These are phyloP conservation scores for Pandion haliaetus DNA, from an alignment of 2,113 vertebrate genomes.

Conservation along the genomic window DNA sequence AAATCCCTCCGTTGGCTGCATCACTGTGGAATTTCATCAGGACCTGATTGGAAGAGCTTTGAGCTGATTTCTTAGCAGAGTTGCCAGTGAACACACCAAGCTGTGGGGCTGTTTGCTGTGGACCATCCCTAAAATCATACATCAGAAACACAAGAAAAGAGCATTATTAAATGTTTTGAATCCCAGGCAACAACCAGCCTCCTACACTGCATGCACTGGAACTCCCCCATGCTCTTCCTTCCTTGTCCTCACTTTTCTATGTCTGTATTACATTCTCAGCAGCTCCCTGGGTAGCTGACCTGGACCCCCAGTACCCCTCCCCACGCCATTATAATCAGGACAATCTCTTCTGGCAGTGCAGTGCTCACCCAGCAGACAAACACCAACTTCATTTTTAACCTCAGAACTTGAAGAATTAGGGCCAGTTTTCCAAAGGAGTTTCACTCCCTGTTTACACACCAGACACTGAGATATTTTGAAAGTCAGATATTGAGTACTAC, in stretches of 20 bases:
- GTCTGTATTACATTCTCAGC: fast-evolving
- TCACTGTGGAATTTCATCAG: conserved; percentile 92
- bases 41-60: conserved; percentile 94
- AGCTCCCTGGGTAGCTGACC: neutral
- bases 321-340: neutral
- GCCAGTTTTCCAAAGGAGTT: neutral
- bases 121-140: conserved; percentile 83
- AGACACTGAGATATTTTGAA: neutral
- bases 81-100: conserved; percentile 90
- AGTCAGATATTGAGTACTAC: neutral
- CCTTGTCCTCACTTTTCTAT: neutral
- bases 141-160: neutral
- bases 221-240: neutral
- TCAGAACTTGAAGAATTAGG: neutral
- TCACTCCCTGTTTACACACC: neutral
- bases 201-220: fast-evolving
- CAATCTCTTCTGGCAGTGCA: neutral
- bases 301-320: neutral
- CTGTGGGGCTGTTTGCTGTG: conserved; percentile 87
- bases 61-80: conserved; percentile 82
- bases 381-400: neutral
- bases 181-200: neutral
- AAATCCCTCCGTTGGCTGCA: conserved; percentile 86
- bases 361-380: neutral
- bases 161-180: neutral